phyloP scores from a whole-genome alignment of 2,113 vertebrate species.

The Neogale vison region DNA sequence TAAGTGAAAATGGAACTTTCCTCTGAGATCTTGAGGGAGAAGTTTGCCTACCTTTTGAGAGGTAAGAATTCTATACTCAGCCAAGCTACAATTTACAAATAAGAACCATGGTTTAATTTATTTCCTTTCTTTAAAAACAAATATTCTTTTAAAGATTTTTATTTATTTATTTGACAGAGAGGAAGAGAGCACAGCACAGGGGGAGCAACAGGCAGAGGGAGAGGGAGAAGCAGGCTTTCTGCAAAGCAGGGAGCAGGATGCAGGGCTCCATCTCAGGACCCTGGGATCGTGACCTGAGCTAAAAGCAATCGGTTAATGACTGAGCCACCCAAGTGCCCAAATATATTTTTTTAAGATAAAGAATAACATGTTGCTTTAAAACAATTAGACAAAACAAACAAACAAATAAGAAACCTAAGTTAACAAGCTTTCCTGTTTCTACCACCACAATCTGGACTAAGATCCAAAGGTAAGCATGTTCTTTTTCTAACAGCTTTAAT shows the following conservation, averaged over 20 bases:
- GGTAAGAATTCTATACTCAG: not conserved
- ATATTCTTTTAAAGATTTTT: not conserved
- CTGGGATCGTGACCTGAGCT: too few species aligned
- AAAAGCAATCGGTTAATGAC: too few species aligned
- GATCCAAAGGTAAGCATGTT: not conserved
- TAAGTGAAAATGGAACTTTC: slow-evolving; percentile 4
- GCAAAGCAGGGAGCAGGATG: too few species aligned
- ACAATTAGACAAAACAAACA: not conserved
- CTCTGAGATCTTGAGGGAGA: not conserved
- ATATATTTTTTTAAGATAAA: not conserved
- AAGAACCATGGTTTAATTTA: not conserved
- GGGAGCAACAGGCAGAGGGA: too few species aligned
- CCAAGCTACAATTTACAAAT: not conserved
- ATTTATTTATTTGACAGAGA: too few species aligned
- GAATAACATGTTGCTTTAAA: not conserved
- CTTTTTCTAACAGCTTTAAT: not conserved
- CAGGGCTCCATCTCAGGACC: too few species aligned
- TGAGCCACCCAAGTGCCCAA: too few species aligned
- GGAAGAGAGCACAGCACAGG: too few species aligned
- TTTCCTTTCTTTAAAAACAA: not conserved
- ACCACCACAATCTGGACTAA: not conserved
- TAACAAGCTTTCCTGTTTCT: not conserved
- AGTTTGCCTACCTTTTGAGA: not conserved
- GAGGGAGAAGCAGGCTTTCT: too few species aligned
- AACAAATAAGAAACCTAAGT: not conserved